Base-by-base conservation (phyloP, 1,140 invertebrate genomes). In the Drosophila santomea region DNA sequence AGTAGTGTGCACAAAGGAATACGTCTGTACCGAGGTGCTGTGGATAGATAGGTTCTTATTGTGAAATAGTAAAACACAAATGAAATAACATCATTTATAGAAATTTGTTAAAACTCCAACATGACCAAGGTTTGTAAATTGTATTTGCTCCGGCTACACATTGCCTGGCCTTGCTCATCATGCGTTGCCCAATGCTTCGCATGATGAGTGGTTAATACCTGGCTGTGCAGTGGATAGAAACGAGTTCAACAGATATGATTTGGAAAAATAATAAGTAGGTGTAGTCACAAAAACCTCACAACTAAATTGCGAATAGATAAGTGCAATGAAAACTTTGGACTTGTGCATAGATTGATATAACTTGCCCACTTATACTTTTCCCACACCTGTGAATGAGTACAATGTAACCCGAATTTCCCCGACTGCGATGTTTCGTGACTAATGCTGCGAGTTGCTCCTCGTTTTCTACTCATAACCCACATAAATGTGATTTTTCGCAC, bases 1-100 rank as follows among this genome's bases (percentile, higher is more conserved):
- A 82, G 96, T 97, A 17, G 98, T 99, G 74, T 99, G 93, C 35
- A 98, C 98, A 94, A 99, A 99, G 12, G 97, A 98, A 93, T 97
- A 98, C 1, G 83, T 81, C 62, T 90, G 84, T 51, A 92, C 89
- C 15, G 85, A 85, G 17, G 76, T 77, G 48, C 91, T 92, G 55
- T 32, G 32, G 32, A 32, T 32, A 32, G 2, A 32, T 32, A 10
- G 32, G 32, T 32, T 10, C 8, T 1, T 51, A 17, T 17, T 8
- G 25, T 25, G 25, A 43, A 8, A 43, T 43, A 4, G 4, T 4
- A 15, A 43, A 3, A 15, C 15, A 15, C 7, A 15, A 3, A 43
- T 15, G 25, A 8, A 10, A 8, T 28, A 39, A 12, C 25, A 25
- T 4, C 25, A 25, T 4, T 25, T 25, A 25, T 25, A 25, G 25